Base-by-base conservation (phyloP, 2,888 invertebrate species). In the Pterostichus niger region DNA sequence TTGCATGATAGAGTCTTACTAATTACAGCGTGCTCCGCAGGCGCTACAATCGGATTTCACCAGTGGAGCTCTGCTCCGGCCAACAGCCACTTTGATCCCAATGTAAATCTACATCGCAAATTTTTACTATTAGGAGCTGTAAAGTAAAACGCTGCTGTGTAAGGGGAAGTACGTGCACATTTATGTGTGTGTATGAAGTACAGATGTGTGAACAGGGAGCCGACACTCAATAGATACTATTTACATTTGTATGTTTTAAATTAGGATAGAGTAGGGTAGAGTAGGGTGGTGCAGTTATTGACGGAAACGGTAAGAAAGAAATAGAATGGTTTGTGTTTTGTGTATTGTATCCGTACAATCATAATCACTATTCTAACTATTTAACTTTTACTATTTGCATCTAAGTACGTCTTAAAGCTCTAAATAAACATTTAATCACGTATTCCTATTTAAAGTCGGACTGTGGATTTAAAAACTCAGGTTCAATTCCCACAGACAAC, bases 51-150 rank as follows among this genome's bases (percentile, higher is more conserved):
- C 49, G 75, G 75, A 75, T 75, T 75, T 17, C 52, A 31, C n/a
- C 33, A 64, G 15, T n/a, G 49, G 2, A 49, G n/a, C 49, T 13
- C 59, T 6, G 59, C 13, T 17, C 49, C 52, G 31, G n/a, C 52
- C 64, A 40, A 13, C 35, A 49, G 46, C 49, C 24, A 73, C 75
- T 75, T 75, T 75, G 75, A 75, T 75, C 75, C 52, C 13, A 75
- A 49, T 75, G 49, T 75, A 75, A 75, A 75, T 75, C 75, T 75
- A 75, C 75, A 75, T 75, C 75, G 31, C 75, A 75, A 75, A 75
- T 75, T 75, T 75, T 75, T 75, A 75, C 75, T 75, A 75, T 75
- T 54, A 49, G n/a, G 40, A 71, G 13, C 17, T 71, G 56, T 17
- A 17, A 5, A 71, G 68, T 40, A 31, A 31, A 59, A 59, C 68